Base-by-base conservation (phyloP, 92 coral and sea anemone species). In the Anthopleura xanthogrammica region DNA sequence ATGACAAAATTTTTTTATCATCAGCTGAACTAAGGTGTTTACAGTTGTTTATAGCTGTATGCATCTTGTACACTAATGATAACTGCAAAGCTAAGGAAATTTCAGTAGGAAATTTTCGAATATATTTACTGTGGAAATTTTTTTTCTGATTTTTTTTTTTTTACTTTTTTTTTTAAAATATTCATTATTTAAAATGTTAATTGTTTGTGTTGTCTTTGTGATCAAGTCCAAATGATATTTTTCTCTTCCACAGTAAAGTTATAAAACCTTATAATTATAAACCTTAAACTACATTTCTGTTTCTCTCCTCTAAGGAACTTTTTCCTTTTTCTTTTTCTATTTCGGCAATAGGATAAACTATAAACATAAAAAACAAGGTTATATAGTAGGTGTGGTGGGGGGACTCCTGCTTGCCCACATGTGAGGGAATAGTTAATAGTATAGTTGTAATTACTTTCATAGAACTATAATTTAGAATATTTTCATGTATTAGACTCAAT, bases 1-100 rank as follows among this genome's bases (percentile, higher is more conserved):
- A 36, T 68, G 74, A 68, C 74, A 68, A 68, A 68, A 68, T n/a
- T 65, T 54, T 2, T 54, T 68, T 68, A 68, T 68, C 74, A 68
- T 68, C 22, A 23, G 65, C 65, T 0, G 19, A 16, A 20, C 17
- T 11, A 24, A 68, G 42, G 24, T 24, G 42, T 12, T 4, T 24
- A 68, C 42, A 68, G 58, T 54, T 54, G 50, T 43, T 5, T 54
- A 54, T 10, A 54, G 3, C 58, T 54, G 58, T 54, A 43, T 7
- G 13, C 42, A 68, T 24, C 74, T 68, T 68, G 74, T 12, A 24
- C 6, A 7, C 16, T 68, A 68, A 24, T 68, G 74, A 12, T 68
- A 12, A 68, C 74, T 68, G 74, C 74, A 68, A 24, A 29, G 41
- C 74, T 24, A 23, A 29, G 74, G 42, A 68, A 68, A 29, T 68